Base-by-base conservation (phyloP, 2,797 vertebrate genomes). In the Phataginus tricuspis region DNA sequence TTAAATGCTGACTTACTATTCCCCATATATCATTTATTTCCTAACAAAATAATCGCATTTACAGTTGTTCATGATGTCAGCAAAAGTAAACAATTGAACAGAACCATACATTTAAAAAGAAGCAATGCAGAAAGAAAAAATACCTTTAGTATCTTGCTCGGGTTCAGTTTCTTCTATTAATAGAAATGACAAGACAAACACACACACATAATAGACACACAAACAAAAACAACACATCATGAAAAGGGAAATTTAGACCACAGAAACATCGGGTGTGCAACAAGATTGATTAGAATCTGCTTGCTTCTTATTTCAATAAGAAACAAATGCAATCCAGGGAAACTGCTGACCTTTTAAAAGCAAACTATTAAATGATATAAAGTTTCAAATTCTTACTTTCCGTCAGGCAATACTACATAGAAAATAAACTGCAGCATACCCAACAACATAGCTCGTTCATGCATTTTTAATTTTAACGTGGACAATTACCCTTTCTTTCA, bases 111-210 rank as follows among this genome's bases (percentile, higher is more conserved):
- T 95, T 94, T 59, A 29, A 95, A 92, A 95, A 83, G 68, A 88
- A 92, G 86, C 61, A 84, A 16, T 34, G 55, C 72, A 93, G 55
- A 94, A 94, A 93, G 74, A 74, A 55, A 84, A 86, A 92, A 97
- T 97, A 98, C 98, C 97, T 98, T 98, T 96, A 64, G 95, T 82
- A 71, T 98, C 98, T 93, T 97, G 97, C 80, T 98, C 97, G 63
- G 97, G 96, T 97, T 98, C 98, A 80, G 79, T 98, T 94, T 98
- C 98, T 97, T 97, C 98, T 97, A 80, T 96, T 97, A 96, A 95
- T 91, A 90, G 82, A 93, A 96, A 96, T 11, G 45, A 45, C 16
- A 96, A 90, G 93, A 97, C 90, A 88, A 84, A 31, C 83, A 74
- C 80, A 97, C 39, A 80, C 25, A 92, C 79, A 90, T 31, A 80